phyloP scores from a whole-genome alignment of 2,888 invertebrate genomes.

The Aplocera efformata region DNA sequence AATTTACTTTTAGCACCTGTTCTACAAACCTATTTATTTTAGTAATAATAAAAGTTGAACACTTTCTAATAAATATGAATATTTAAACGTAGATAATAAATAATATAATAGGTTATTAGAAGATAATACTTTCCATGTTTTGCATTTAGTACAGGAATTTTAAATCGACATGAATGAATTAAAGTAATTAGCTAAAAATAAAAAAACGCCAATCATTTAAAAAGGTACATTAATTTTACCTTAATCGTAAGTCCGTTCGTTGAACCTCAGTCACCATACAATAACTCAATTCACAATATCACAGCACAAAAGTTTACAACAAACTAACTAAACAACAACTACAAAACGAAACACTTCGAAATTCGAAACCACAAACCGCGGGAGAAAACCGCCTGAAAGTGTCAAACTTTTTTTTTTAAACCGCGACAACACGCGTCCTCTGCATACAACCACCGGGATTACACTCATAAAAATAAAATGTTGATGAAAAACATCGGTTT shows the following conservation, averaged over 20 bases:
- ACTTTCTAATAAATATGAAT: no score
- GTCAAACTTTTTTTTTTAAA: constrained; percentile 15
- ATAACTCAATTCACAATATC: constrained; percentile 12
- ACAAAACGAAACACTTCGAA: constrained; percentile 15
- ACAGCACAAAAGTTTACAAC: constrained; percentile 12
- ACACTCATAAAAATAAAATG: constrained; percentile 63
- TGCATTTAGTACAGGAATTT: no score
- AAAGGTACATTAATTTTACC: no score
- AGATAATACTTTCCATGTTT: no score
- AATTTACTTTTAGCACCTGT: no score
- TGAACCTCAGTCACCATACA: constrained; percentile 2
- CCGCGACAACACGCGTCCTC: constrained; percentile 22
- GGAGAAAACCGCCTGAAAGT: constrained; percentile 3
- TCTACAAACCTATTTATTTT: no score
- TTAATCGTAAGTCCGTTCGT: constrained; percentile 18
- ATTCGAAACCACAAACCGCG: constrained; percentile 19
- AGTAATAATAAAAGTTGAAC: no score
- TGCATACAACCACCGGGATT: constrained; percentile 35
- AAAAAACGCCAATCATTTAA: no score
- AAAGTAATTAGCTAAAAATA: no score
- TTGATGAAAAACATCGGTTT: constrained; percentile 52
- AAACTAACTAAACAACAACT: constrained; percentile 7
- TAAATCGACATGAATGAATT: no score
- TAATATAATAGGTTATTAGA: no score
- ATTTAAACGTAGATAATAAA: no score